phyloP scores from a whole-genome alignment of 2,113 vertebrate genomes.

The Otus sunia region DNA sequence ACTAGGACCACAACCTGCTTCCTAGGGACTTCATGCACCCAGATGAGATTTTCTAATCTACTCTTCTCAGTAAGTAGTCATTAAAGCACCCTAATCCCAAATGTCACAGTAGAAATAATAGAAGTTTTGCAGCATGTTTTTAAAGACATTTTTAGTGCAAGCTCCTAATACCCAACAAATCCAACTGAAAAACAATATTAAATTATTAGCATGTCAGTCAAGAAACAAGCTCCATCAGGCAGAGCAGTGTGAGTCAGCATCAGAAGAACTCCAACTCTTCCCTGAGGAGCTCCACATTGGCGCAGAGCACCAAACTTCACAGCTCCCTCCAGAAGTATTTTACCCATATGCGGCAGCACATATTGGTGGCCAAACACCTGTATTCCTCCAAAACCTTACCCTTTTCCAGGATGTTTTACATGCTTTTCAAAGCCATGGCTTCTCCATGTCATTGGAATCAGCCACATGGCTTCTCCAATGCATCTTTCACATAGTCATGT shows the following conservation, averaged over 20 bases:
- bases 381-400: neutral
- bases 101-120: neutral
- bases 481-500: neutral
- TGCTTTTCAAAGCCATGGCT: neutral
- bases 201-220: neutral
- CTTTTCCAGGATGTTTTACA: neutral
- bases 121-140: neutral
- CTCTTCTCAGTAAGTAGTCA: neutral
- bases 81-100: neutral
- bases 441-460: neutral
- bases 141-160: neutral
- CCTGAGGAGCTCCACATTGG: neutral
- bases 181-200: neutral
- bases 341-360: neutral
- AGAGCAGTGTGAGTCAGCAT: rapidly evolving
- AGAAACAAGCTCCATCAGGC: neutral
- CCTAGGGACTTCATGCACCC: neutral
- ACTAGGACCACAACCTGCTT: neutral
- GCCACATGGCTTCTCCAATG: neutral
- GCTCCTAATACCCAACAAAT: neutral
- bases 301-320: neutral
- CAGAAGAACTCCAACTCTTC: neutral
- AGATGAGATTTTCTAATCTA: neutral
- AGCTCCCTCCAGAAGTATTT: neutral
- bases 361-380: neutral